phyloP scores from a whole-genome alignment of 2,888 invertebrate genomes.

The Phyto melanocephala region DNA sequence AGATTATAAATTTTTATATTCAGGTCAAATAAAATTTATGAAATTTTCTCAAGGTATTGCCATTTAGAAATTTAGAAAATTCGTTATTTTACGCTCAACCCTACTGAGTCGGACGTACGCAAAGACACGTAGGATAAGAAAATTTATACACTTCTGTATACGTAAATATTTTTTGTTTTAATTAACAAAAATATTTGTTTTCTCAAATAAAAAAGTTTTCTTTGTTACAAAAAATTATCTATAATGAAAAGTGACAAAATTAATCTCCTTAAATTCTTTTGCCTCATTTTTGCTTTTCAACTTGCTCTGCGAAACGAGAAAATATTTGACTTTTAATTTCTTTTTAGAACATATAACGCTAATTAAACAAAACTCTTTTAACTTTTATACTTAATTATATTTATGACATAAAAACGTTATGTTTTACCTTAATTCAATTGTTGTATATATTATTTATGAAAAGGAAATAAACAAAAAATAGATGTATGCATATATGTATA shows the following conservation, averaged over 20 bases:
- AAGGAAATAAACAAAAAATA: neutral
- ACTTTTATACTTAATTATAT: constrained; percentile 9
- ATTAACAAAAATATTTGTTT: neutral
- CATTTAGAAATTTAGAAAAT: no score
- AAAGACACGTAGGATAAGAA: no score
- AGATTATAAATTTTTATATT: no score
- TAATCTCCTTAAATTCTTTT: constrained; percentile 9
- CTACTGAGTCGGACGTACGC: no score
- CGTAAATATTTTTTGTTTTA: neutral
- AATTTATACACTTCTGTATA: no score
- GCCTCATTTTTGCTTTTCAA: neutral
- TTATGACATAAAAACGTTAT: neutral
- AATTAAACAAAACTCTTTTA: constrained; percentile 32
- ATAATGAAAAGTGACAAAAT: neutral
- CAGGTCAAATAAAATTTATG: no score
- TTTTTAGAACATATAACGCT: constrained; percentile 2
- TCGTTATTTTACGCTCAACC: no score
- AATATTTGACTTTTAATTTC: neutral
- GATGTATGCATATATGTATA: no score
- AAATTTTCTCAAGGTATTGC: no score
- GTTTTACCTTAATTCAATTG: constrained; percentile 20
- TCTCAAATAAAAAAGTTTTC: neutral
- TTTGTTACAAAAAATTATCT: neutral
- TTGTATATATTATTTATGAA: neutral
- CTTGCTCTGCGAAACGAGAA: neutral